Base-by-base conservation (phyloP, 2,888 invertebrate genomes). In the Tenthredo notha region DNA sequence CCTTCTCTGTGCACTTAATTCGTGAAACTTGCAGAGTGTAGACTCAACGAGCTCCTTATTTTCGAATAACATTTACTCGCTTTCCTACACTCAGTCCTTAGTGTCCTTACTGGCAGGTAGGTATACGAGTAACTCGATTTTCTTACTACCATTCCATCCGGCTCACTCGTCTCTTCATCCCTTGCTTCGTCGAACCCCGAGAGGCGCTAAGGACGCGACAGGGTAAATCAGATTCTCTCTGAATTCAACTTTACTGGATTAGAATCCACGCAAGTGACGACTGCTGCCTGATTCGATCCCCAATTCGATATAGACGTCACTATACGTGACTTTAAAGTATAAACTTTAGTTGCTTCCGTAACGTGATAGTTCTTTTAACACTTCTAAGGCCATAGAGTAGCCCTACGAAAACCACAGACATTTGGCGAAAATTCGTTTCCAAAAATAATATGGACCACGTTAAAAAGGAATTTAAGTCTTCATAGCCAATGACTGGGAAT, bases 41-140 rank as follows among this genome's bases (percentile, higher is more conserved):
- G 58, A 40, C 18, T 61, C 40, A 10, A 67, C 83, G 43, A 29
- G 25, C 21, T 43, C 67, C 65, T 18, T 70, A 47, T 58, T 67
- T 67, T 47, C 83, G 29, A 67, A 83, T 83, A 67, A 67, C 70
- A 67, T 83, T 83, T 58, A 33, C 83, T 83, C 83, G n/a, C 40
- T 65, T 37, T 67, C 7, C 18, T 58, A 58, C 80, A 37, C 43
- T 29, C 67, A 43, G 33, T n/a, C n/a, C 50, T 33, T 10, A 29
- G 58, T 61, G 21, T 50, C 77, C 50, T 50, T n/a, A 5, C 40
- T 29, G 61, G 40, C 18, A 12, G 40, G 61, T 18, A 15, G 33
- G 47, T 43, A 58, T 10, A 15, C 37, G 37, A 47, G 40, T 83
- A 67, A 83, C 83, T 83, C 29, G 50, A 83, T 83, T 83, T 67